Base-by-base conservation (phyloP, 37 sponge, comb jelly and placozoan genomes). In the Hormiphora californensis region DNA sequence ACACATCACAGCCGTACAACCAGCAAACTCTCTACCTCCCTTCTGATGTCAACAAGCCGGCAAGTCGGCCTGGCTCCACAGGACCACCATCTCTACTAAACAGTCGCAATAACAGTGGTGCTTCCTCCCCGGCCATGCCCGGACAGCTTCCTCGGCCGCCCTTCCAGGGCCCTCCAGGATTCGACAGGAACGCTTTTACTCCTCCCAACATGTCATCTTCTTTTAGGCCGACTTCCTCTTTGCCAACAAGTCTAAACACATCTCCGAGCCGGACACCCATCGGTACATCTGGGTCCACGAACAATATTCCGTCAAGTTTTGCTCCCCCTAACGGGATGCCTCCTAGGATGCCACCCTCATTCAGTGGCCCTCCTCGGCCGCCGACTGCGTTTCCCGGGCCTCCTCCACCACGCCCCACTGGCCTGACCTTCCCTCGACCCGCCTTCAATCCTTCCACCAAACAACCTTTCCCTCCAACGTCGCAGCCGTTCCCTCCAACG, bases 171-270 rank as follows among this genome's bases (percentile, higher is more conserved):
- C 34, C 67, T 4, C 61, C 61, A 36, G 5, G 17, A 11, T 34
- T 5, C 15, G 37, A 65, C 67, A 65, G 67, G 67, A 65, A 34
- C 35, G 4, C 37, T 8, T 21, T 32, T 33, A 73, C 81, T 43
- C 81, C 81, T 43, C 81, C 81, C 12, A 27, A 73, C 11, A 21
- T 39, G 21, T 43, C 44, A 39, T 22, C 32, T 12, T 73, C 81
- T 11, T 30, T 73, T 4, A 27, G 46, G n/a, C 81, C 81, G 5
- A 23, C 81, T 21, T 73, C 81, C 2, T n/a, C n/a, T n/a, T 30
- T 73, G 1, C 81, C 81, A 5, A 27, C 81, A 4, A 73, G 81
- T 21, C 22, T 73, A 1, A 73, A 73, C 44, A 40, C 81, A 41
- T 73, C 81, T 5, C 81, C 81, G 21, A 43, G 46, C 40, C 40